Evolutionary conservation across 2,888 invertebrate genomes (phyloP).

Genomic region (Platynereis dumerilii): DNA sequence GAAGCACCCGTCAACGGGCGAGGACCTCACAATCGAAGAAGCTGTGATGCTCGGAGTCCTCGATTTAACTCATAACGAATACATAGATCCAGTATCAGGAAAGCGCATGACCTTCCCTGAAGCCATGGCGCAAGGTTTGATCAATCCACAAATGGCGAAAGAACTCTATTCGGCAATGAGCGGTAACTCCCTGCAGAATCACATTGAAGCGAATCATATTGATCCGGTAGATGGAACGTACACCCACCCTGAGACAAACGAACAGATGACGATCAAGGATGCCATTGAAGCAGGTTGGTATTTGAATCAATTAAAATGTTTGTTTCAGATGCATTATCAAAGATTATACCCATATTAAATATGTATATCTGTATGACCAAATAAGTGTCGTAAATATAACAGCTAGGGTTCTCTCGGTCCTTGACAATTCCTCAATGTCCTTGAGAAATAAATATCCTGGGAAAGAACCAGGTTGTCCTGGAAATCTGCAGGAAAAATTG

Average conservation of each 20-base stretch:
- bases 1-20: constrained; percentile 45
- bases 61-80: constrained; percentile 40
- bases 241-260: constrained; percentile 62
- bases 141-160: constrained; percentile 47
- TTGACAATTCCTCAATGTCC: too few species aligned
- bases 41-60: constrained; percentile 52
- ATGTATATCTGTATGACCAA: too few species aligned
- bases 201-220: constrained; percentile 60
- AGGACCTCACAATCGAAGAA: constrained; percentile 50
- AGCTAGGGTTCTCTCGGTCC: too few species aligned
- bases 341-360: constrained; percentile 46
- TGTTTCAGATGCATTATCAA: constrained; percentile 46
- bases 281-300: constrained; percentile 48
- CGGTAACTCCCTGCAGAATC: constrained; percentile 46
- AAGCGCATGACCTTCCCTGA: constrained; percentile 29
- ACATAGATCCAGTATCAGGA: constrained; percentile 26
- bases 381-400: too few species aligned
- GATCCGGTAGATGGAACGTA: constrained; percentile 65
- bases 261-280: constrained; percentile 60
- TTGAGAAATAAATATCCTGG: too few species aligned
- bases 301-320: constrained; percentile 52
- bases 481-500: too few species aligned
- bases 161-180: constrained; percentile 50
- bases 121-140: constrained; percentile 47
- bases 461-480: too few species aligned